Conservation (phyloP, 2,113 vertebrate species). For the Smithornis capensis region DNA sequence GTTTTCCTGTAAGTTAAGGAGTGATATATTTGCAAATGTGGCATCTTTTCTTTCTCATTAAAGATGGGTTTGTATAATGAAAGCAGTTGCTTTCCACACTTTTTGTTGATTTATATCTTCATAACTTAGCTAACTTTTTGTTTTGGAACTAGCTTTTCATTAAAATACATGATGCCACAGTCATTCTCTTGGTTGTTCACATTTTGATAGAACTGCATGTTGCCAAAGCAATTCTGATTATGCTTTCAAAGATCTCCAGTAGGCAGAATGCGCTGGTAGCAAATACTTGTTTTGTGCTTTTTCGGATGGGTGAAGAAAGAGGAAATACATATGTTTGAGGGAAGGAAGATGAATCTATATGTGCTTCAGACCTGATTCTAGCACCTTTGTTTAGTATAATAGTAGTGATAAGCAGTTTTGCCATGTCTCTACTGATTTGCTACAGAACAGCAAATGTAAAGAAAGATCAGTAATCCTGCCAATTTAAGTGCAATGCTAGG, state of each 20-base stretch:
- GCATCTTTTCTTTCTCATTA: neutral
- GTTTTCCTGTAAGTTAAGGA: neutral
- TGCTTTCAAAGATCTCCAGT: neutral
- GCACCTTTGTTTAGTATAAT: neutral
- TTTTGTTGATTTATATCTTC: neutral
- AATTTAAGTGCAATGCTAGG: conserved; percentile 13
- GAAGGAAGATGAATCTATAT: neutral
- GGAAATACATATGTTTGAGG: neutral
- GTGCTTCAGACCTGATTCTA: neutral
- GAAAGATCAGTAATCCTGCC: conserved; percentile 42
- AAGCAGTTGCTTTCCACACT: neutral
- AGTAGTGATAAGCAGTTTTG: neutral
- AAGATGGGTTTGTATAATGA: neutral
- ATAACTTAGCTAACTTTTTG: neutral
- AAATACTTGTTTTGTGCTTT: neutral
- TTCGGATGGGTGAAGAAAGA: neutral
- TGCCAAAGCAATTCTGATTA: neutral
- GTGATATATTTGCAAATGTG: neutral
- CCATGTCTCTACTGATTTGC: neutral
- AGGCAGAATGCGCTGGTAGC: neutral
- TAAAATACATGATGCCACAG: neutral
- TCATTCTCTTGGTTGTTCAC: neutral
- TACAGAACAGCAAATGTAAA: conserved; percentile 44
- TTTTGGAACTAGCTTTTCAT: neutral
- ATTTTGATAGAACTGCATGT: neutral